Evolutionary conservation across 2,797 vertebrate genomes (phyloP).

Genomic region (Crocodylus rhombifer): DNA sequence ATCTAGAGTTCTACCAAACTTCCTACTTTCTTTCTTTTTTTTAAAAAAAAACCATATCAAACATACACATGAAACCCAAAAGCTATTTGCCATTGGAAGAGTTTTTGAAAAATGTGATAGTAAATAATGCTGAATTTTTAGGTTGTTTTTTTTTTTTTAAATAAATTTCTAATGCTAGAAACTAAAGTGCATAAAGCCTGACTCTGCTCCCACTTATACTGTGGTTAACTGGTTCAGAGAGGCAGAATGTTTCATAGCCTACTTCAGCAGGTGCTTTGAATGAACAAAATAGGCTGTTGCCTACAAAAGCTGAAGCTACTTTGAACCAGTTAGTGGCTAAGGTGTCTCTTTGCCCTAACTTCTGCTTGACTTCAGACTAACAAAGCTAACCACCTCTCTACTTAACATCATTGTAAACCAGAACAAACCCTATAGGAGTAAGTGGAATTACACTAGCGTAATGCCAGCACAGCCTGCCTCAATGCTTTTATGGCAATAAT

Average conservation of each 20-base stretch:
- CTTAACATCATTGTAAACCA: not conserved
- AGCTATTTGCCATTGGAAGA: not conserved
- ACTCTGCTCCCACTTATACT: not conserved
- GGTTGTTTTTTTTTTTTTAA: not conserved
- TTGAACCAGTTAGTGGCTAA: no score
- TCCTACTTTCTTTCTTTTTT: not conserved
- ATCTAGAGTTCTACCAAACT: not conserved
- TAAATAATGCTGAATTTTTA: not conserved
- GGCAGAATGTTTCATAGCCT: no score
- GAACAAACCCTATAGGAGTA: not conserved
- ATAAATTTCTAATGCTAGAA: not conserved
- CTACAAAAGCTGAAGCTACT: no score
- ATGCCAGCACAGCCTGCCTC: not conserved
- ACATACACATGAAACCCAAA: accelerated
- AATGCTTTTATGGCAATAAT: constrained; percentile 27
- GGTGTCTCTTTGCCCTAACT: no score
- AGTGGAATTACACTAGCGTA: not conserved
- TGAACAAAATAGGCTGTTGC: no score
- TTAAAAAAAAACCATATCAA: not conserved
- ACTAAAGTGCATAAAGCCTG: not conserved
- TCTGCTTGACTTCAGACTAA: no score
- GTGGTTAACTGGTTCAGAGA: no score
- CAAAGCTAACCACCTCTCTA: no score
- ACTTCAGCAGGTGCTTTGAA: no score
- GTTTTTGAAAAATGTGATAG: not conserved